Evolutionary conservation across 2,888 invertebrate genomes (phyloP).

Genomic region (Leucophora obtusa): DNA sequence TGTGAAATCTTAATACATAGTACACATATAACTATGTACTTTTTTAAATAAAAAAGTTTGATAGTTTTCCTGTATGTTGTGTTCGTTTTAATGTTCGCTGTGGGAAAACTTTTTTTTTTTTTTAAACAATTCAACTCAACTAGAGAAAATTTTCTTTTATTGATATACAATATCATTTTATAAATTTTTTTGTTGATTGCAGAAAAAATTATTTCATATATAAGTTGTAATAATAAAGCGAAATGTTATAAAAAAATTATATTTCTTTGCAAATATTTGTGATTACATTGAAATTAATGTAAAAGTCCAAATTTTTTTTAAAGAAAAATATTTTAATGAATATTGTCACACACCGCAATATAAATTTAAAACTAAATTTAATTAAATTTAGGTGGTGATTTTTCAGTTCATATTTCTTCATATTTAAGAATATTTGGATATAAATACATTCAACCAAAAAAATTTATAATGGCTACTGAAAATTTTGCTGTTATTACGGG

Average conservation of each 20-base stretch:
- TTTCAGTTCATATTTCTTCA: too few species aligned
- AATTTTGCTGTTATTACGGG: too few species aligned
- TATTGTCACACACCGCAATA: background rate
- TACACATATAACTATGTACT: too few species aligned
- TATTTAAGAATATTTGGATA: too few species aligned
- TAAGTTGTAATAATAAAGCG: background rate
- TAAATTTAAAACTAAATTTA: too few species aligned
- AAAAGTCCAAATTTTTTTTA: background rate
- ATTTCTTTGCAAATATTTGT: background rate
- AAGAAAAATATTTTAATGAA: background rate
- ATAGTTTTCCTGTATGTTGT: conserved; percentile 35
- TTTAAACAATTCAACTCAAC: conserved; percentile 23
- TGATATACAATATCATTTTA: conserved; percentile 28
- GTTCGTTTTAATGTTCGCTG: conserved; percentile 35
- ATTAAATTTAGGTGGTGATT: too few species aligned
- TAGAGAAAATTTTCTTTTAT: conserved; percentile 27
- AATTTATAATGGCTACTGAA: too few species aligned
- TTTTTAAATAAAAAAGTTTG: conserved; percentile 41
- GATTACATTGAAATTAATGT: background rate
- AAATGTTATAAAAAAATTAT: background rate
- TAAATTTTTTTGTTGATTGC: conserved; percentile 7
- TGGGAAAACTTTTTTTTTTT: conserved; percentile 36
- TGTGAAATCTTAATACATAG: conserved; percentile 41
- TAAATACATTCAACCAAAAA: too few species aligned
- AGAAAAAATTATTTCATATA: background rate